Evolutionary conservation across 2,797 vertebrate species (phyloP), one percentile per base, ranked within the genome.

Genomic region (Sorex maritimensis): DNA sequence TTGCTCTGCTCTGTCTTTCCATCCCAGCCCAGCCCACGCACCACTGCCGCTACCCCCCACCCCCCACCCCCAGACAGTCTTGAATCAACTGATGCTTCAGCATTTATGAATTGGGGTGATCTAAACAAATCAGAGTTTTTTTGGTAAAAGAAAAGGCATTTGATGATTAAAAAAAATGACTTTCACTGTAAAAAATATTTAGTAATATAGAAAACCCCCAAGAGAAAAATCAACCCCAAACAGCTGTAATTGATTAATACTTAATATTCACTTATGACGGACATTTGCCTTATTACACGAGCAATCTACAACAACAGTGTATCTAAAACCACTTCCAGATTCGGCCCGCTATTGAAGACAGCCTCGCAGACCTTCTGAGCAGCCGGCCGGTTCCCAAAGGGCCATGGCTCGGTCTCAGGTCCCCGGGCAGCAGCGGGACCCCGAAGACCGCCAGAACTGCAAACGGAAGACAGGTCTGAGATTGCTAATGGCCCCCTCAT

Each of bases 391-490:
- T 14, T 34, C 26, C 63, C 74, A 26, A 7, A 44, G 79, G 3
- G 24, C 46, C 65, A 49, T 46, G 21, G 63, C 26, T 9, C 81
- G 26, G 74, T 63, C 55, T 84, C 84, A 63, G 58, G 84, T 74
- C 61, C 28, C 81, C 74, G 78, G 86, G 73, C 77, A 94, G 84
- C 81, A 83, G 82, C 82, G 44, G 61, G 49, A 81, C 82, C 79
- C 61, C 34, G 61, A 49, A 88, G 85, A 74, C n/a, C 34, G 81
- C 28, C 72, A 90, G 80, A 78, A 91, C 69, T 92, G 86, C 81
- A 86, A 86, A 49, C 63, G 83, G 90, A 95, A 94, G 93, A 69
- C 49, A 58, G 73, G 85, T 96, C 93, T 93, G 52, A 90, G 95
- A 95, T 93, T 92, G 65, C 46, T 88, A 93, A 79, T 30, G 11